Base-by-base conservation (phyloP, 2,888 invertebrate species). In the Athrips mouffetella region DNA sequence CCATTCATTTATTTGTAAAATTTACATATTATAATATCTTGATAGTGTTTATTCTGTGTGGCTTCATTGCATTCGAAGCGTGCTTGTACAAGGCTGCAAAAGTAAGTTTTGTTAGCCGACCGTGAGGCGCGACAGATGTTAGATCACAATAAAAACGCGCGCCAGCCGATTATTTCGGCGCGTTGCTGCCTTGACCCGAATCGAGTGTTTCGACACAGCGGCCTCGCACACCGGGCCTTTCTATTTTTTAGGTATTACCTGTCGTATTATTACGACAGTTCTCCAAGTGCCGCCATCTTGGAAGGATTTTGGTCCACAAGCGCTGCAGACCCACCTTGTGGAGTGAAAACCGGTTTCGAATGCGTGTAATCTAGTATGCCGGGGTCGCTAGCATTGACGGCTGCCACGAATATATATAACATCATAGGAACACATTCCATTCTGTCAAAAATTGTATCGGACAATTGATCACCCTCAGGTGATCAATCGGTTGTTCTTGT, bases 201-300 rank as follows among this genome's bases (percentile, higher is more conserved):
- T 88, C 76, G 80, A 80, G 77, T 82, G 77, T 87, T 87, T 87
- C 87, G 77, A 83, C 87, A 87, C 80, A 84, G 73, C 84, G 87
- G 80, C 87, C 85, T 87, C 85, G 86, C 77, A 82, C 84, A 83
- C 84, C 84, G 83, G 87, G 86, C 88, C 88, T 87, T 89, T 85
- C 84, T 88, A 88, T 87, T 87, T 88, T 88, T 88, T 88, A 86
- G 85, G 85, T 78, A 86, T 86, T 86, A 87, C 87, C 85, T 87
- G 86, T 86, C 82, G 80, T 84, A 85, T 87, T 84, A 87, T 86
- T 85, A 86, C 87, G 80, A 84, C 83, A 81, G 75, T 73, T 77
- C 74, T 78, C 76, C 73, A 72, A 77, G 73, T 67, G 71, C 77
- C 80, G 80, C 79, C 79, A 79, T 83, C 76, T 80, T 80, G 70